Evolutionary conservation across 2,888 invertebrate genomes (phyloP), one percentile per base, ranked within the genome.

Genomic region (Serrognathus titanus): DNA sequence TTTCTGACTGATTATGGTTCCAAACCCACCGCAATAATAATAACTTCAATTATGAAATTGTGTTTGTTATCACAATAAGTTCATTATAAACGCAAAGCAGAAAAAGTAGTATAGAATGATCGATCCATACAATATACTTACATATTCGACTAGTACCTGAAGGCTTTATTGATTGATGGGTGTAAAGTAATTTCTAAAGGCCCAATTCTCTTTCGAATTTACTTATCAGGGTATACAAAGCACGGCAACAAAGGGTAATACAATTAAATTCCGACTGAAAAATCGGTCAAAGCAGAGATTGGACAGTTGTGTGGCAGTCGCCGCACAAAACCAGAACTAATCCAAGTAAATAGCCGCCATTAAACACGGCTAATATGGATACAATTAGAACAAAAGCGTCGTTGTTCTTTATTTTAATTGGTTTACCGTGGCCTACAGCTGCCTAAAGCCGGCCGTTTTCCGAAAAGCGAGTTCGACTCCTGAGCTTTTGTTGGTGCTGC

Each of bases 401-500:
- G 60, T 60, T 60, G 66, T 68, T 69, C 69, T 69, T 69, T 67
- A 66, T 65, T 69, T 69, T 71, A 71, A 70, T 70, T 71, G 69
- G 68, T 70, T 70, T 69, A 69, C 63, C 64, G 64, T 62, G 66
- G 63, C 55, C 66, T 63, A 58, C 63, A 63, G 67, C 67, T 66
- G 69, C 63, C 64, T 59, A 62, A 66, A 63, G 65, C 58, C n/a
- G 63, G 55, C 66, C 62, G 62, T 66, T 69, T 68, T 67, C 66
- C 67, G 64, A 68, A 64, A 62, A 62, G 61, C 63, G 58, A 62
- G 60, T 61, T 62, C 60, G 39, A 39, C 11, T 45, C 60, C 59
- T 48, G 54, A 49, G 61, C 51, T 66, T 55, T 63, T 65, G 66
- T 61, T 60, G 62, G 63, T 66, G 49, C 51, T 3, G 4, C 56